These are phyloP conservation scores for Drosophila mimica DNA, from an alignment of 2,888 invertebrate species.

Conservation along the genomic window DNA sequence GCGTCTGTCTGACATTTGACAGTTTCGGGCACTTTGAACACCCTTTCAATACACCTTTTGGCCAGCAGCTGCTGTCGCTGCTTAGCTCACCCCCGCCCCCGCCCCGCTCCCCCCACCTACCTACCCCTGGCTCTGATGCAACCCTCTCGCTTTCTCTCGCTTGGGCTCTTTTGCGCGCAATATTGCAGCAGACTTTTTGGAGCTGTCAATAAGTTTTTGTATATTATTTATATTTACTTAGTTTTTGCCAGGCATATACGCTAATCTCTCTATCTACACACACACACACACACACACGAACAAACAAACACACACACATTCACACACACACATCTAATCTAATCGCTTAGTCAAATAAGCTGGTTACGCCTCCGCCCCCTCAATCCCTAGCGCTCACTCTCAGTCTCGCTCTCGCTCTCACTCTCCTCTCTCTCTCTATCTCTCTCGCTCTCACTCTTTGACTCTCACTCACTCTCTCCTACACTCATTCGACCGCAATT, in stretches of 20 bases:
- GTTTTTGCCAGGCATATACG: slow-evolving; percentile 38
- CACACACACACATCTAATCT: slow-evolving; percentile 53
- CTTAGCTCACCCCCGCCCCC: not conserved
- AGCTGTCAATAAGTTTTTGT: slow-evolving; percentile 71
- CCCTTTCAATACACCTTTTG: slow-evolving; percentile 59
- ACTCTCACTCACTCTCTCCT: not conserved
- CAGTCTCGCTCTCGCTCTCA: not conserved
- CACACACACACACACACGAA: slow-evolving; percentile 9
- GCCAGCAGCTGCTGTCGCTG: slow-evolving; percentile 47
- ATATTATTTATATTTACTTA: slow-evolving; percentile 56
- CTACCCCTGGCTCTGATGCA: slow-evolving; percentile 21
- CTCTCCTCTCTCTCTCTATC: not conserved
- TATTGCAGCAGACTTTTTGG: slow-evolving; percentile 65
- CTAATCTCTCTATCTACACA: slow-evolving; percentile 43
- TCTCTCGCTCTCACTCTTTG: not conserved
- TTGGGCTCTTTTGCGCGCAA: slow-evolving; percentile 36
- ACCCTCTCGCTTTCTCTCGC: slow-evolving; percentile 24
- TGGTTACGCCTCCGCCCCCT: slow-evolving; percentile 44
- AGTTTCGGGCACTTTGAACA: slow-evolving; percentile 64
- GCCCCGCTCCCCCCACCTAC: not conserved
- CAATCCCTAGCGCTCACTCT: slow-evolving; percentile 13
- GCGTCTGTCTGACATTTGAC: slow-evolving; percentile 74
- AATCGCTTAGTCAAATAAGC: slow-evolving; percentile 73
- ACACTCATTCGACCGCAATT: slow-evolving; percentile 16
- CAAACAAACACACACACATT: not conserved